Evolutionary conservation across 2,888 invertebrate species (phyloP).

Genomic region (Salpingus planirostris): DNA sequence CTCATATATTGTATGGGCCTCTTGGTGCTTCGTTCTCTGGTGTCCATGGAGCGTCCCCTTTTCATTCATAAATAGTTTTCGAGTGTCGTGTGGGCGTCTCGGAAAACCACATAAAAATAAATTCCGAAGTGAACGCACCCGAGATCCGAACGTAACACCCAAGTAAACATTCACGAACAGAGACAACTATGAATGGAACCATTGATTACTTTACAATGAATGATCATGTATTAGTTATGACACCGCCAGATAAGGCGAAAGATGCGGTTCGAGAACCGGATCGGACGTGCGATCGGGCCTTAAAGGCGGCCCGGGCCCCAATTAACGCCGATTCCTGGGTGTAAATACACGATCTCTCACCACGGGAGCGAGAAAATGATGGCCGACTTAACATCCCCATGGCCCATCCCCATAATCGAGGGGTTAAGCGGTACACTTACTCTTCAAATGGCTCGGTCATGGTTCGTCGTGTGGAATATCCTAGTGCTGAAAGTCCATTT

Average conservation of each 20-base stretch:
- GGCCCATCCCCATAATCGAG: constrained; percentile 16
- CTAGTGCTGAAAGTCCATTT: constrained; percentile 70
- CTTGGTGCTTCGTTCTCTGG: no score
- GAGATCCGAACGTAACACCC: constrained; percentile 18
- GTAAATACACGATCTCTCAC: constrained; percentile 15
- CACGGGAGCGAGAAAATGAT: constrained; percentile 29
- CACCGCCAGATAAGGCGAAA: constrained; percentile 21
- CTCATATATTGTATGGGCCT: no score
- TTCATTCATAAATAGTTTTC: constrained; percentile 12
- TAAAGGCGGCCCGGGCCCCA: no score
- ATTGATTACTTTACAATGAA: constrained; percentile 33
- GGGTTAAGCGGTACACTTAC: constrained; percentile 52
- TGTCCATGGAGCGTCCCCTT: no score
- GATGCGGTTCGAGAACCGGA: no score
- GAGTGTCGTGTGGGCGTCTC: constrained; percentile 18
- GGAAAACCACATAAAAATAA: constrained; percentile 25
- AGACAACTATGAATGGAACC: constrained; percentile 31
- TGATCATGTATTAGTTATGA: constrained; percentile 29
- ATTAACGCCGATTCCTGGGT: no score
- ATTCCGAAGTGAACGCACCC: constrained; percentile 25
- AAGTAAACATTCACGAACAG: constrained; percentile 29
- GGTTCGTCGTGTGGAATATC: constrained; percentile 75
- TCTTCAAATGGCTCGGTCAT: constrained; percentile 89
- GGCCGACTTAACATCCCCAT: constrained; percentile 30
- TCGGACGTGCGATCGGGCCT: no score